phyloP scores from a whole-genome alignment of 2,113 vertebrate genomes.

The Carlito syrichta region DNA sequence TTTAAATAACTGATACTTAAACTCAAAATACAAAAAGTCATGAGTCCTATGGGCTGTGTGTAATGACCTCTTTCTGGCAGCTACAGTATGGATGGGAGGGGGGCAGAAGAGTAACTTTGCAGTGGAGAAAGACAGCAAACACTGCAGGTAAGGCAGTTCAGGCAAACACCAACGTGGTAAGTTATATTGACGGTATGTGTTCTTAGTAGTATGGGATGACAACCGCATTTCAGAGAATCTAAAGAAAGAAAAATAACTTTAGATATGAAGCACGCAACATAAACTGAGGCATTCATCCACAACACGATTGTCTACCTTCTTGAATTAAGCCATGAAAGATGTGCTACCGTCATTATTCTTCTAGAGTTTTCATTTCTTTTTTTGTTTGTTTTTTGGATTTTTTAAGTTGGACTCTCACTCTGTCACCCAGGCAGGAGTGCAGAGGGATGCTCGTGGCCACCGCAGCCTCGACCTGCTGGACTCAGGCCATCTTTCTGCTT shows the following conservation, averaged over 20 bases:
- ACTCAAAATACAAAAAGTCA: neutral
- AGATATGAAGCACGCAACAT: no score
- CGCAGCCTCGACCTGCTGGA: no score
- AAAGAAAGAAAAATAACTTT: neutral
- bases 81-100: neutral
- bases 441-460: no score
- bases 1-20: neutral
- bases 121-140: neutral
- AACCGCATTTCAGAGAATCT: neutral
- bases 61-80: neutral
- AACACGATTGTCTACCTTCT: neutral
- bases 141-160: neutral
- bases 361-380: no score
- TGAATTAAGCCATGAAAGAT: neutral
- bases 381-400: no score
- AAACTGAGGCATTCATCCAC: neutral
- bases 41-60: neutral
- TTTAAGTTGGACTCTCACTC: no score
- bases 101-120: neutral
- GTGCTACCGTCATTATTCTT: neutral
- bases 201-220: neutral
- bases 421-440: no score
- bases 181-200: neutral
- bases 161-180: neutral
- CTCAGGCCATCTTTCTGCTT: no score